Conservation (phyloP, 2,797 vertebrate genomes). For the Bovichtus diacanthus region DNA sequence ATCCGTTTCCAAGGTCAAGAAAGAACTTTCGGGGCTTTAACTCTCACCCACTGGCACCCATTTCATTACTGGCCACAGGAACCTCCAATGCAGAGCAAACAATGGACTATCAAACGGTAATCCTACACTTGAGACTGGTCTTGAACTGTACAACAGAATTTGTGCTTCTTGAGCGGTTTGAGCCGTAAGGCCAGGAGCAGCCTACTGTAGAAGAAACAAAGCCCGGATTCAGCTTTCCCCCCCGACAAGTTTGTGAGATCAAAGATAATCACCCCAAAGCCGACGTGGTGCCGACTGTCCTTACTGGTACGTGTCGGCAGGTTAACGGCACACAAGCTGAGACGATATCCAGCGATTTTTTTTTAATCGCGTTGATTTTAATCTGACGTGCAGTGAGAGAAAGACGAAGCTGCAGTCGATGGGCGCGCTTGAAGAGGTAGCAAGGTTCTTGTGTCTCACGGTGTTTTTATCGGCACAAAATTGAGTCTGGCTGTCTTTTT, state of each 20-base stretch:
- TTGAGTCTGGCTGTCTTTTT: slow-evolving; percentile 11
- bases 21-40: background rate
- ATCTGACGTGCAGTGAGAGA: background rate
- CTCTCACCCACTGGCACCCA: background rate
- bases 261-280: slow-evolving; percentile 45
- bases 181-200: background rate
- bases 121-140: background rate
- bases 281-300: slow-evolving; percentile 5
- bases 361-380: slow-evolving; percentile 9
- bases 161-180: slow-evolving; percentile 8
- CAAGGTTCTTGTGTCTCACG: background rate
- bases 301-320: slow-evolving; percentile 34
- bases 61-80: background rate
- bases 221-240: slow-evolving; percentile 25
- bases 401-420: background rate
- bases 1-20: background rate
- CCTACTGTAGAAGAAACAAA: slow-evolving; percentile 26
- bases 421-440: background rate
- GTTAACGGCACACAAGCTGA: slow-evolving; percentile 30
- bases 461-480: background rate
- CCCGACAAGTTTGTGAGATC: slow-evolving; percentile 31
- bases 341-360: slow-evolving; percentile 17
- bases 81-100: background rate
- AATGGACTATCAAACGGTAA: background rate
- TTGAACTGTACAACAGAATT: slow-evolving; percentile 3